Conservation (phyloP, 2,888 invertebrate species). For the Syrphus vitripennis region DNA sequence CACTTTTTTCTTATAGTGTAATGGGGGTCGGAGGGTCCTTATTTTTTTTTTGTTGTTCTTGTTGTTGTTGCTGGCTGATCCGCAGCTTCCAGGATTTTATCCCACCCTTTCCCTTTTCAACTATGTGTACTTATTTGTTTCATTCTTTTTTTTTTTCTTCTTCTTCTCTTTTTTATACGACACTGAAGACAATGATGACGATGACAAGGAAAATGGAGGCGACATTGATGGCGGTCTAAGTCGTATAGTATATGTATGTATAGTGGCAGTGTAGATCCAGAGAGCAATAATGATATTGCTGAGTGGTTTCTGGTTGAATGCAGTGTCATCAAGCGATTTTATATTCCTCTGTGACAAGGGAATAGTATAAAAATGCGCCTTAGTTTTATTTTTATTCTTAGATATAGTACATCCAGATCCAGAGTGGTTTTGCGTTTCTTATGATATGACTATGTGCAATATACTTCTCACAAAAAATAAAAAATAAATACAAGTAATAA, state of each 20-base stretch:
- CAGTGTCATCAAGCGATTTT: constrained; percentile 69
- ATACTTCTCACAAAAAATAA: not conserved
- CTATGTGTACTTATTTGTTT: too few relatives aligned
- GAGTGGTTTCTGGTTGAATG: constrained; percentile 70
- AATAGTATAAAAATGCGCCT: constrained; percentile 59
- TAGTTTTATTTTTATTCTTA: constrained; percentile 13
- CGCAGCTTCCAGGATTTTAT: constrained; percentile 48
- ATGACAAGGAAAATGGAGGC: constrained; percentile 46
- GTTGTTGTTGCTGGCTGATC: constrained; percentile 43
- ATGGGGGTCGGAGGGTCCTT: not conserved
- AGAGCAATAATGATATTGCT: constrained; percentile 53
- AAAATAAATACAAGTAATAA: too few relatives aligned
- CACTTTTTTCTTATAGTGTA: constrained; percentile 23
- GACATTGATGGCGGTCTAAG: constrained; percentile 37
- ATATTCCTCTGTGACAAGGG: constrained; percentile 58
- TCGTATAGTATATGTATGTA: not conserved
- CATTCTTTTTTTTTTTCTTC: too few relatives aligned
- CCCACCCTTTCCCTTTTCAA: not conserved
- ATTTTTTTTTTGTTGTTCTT: too few relatives aligned
- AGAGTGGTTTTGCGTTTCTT: constrained; percentile 47
- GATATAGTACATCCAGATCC: not conserved
- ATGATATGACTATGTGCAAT: too few relatives aligned
- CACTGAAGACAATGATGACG: constrained; percentile 53
- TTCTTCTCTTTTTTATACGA: constrained; percentile 34
- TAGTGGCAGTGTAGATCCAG: constrained; percentile 5